Base-by-base conservation (phyloP, 1,140 invertebrate genomes). In the Harpegnathos saltator region DNA sequence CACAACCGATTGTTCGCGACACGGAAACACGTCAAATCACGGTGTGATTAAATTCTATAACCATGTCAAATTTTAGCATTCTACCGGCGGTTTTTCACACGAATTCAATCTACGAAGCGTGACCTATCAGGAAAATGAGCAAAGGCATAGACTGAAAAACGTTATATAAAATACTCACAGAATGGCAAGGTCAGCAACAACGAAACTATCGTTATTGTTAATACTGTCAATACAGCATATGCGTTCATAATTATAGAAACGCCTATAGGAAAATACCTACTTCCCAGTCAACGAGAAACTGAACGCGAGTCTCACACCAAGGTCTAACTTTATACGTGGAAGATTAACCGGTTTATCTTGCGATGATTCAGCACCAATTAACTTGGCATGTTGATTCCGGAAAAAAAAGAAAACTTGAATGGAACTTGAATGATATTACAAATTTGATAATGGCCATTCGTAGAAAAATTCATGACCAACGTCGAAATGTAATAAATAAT, bases 81-180 rank as follows among this genome's bases (percentile, higher is more conserved):
- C n/a, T n/a, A n/a, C 7, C 11, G 11, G 3, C 38, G 17, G 24
- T 33, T 7, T 14, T 71, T 80, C 24, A 58, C 56, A 59, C 52
- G 22, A 56, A 69, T 22, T 69, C 33, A 7, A n/a, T n/a, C n/a
- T n/a, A 15, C 33, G 65, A 19, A 52, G 33, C 22, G 19, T 44
- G 50, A 74, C 62, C 38, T 33, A 29, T 74, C 54, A 56, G 44
- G 12, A 54, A 66, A 33, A 24, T 22, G 19, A 15, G 19, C n/a
- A 22, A n/a, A 3, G 12, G 22, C 58, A 17, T 24, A 33, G 22
- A 87, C 68, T 66, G 22, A 17, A 44, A 69, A 71, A 9, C 75
- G 56, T 80, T 84, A 87, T 56, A 29, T 52, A n/a, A n/a, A n/a
- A 83, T 87, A 87, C 85, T 87, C 74, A 87, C 86, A 74, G 81